Conservation (phyloP, 2,113 vertebrate genomes). For the Zeus faber region DNA sequence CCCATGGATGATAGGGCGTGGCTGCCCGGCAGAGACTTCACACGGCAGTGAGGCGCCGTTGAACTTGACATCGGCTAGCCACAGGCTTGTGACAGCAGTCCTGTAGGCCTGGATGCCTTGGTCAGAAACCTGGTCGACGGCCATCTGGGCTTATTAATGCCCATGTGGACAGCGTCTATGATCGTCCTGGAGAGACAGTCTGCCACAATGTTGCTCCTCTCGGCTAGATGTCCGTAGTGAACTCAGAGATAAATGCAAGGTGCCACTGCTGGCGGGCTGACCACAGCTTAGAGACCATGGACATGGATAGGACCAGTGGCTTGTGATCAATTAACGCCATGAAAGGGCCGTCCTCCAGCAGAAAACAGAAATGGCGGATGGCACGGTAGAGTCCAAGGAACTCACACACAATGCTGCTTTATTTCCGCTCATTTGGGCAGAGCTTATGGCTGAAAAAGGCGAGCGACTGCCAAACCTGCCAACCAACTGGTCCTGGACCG, state of each 20-base stretch:
- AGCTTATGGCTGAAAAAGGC: neutral
- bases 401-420: neutral
- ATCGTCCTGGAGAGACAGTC: neutral
- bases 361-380: neutral
- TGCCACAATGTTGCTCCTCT: neutral
- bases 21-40: neutral
- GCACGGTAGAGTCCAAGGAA: neutral
- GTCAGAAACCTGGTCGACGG: no score
- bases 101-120: no score
- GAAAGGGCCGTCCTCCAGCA: neutral
- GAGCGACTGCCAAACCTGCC: neutral
- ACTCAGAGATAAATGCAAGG: neutral
- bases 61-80: no score
- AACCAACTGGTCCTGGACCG: neutral
- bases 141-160: no score
- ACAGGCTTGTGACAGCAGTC: no score
- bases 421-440: neutral
- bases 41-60: no score
- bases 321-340: neutral
- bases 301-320: neutral
- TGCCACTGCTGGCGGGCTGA: neutral
- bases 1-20: neutral
- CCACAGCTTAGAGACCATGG: neutral
- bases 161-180: no score
- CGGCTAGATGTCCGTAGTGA: neutral